Evolutionary conservation across 2,797 vertebrate genomes (phyloP).

Genomic region (Chloroceryle inda): DNA sequence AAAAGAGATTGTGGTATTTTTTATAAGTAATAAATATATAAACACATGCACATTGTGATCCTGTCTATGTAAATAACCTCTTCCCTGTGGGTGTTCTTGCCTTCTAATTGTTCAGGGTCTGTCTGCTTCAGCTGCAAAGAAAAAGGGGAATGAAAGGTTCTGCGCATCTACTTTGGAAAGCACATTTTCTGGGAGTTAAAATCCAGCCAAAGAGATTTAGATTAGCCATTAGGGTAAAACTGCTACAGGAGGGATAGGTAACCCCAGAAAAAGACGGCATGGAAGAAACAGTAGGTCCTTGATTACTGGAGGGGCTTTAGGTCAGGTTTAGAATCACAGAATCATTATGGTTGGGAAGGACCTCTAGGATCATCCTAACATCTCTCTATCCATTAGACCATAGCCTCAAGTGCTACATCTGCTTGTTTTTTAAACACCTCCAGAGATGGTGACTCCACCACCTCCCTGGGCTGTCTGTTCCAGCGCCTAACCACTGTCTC

Average conservation of each 20-base stretch:
- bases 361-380: no score
- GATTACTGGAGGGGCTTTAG: background rate
- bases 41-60: conserved; percentile 29
- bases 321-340: background rate
- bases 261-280: background rate
- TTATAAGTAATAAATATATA: conserved; percentile 56
- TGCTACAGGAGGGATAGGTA: background rate
- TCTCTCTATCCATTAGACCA: no score
- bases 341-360: no score
- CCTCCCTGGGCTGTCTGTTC: no score
- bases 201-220: background rate
- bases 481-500: no score
- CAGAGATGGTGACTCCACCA: no score
- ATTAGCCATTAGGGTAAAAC: background rate
- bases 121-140: conserved; percentile 24
- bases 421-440: no score
- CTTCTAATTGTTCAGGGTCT: conserved; percentile 44
- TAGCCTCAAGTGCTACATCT: no score
- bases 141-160: background rate
- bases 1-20: conserved; percentile 46
- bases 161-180: background rate
- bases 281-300: background rate
- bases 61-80: conserved; percentile 65
- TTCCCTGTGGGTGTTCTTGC: conserved; percentile 40
- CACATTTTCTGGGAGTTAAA: background rate